Percentiles rank a stretch among this genome's conserved stretches.
Evolutionary conservation across 2,113 vertebrate species (phyloP).

Genomic region (Indicator indicator): DNA sequence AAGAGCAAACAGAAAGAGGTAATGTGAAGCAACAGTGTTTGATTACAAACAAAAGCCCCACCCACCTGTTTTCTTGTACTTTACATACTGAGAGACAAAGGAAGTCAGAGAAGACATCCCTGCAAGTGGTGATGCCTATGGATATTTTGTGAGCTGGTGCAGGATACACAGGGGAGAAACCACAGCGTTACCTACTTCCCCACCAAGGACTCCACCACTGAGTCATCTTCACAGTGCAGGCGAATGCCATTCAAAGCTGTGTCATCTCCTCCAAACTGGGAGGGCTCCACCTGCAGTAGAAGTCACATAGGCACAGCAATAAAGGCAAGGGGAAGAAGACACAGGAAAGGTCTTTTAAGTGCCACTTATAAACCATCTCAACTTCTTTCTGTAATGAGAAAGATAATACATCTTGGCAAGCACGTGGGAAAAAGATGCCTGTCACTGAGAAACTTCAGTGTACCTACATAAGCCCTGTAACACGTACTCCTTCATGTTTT

Average conservation of each 20-base stretch:
- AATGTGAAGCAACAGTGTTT: neutral
- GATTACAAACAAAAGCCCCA: neutral
- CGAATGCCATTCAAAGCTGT: neutral
- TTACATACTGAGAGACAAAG: neutral
- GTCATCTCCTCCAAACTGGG: neutral
- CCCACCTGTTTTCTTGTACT: neutral
- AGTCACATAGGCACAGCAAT: neutral
- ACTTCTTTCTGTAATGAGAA: neutral
- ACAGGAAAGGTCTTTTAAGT: neutral
- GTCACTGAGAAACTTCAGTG: neutral
- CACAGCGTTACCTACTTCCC: neutral
- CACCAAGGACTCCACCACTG: neutral
- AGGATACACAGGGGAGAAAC: neutral
- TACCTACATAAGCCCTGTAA: neutral
- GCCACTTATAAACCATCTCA: neutral
- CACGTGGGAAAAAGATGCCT: neutral
- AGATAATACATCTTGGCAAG: neutral
- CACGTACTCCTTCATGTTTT: neutral
- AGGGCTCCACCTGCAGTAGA: neutral
- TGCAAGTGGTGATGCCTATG: neutral
- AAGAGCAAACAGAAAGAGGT: neutral
- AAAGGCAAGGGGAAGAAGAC: neutral
- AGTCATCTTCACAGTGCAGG: neutral
- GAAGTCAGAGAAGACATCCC: neutral
- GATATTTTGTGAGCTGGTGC: neutral